A percentile compares a stretch with the other conserved stretches of the same genome.
phyloP scores from a whole-genome alignment of 1,140 invertebrate genomes.

The Coelopa frigida region DNA sequence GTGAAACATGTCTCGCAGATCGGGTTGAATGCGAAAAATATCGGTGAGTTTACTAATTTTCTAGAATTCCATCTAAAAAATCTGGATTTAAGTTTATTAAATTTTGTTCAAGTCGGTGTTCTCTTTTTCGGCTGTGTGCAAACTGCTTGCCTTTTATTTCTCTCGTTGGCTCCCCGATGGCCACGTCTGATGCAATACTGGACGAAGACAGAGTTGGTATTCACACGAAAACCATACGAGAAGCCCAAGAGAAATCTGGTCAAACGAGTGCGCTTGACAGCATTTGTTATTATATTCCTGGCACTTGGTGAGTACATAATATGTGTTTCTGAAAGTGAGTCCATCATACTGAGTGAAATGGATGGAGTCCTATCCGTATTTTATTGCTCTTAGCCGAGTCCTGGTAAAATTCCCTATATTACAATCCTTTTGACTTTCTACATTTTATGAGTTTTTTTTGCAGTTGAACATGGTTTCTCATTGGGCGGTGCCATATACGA shows the following conservation, averaged over 20 bases:
- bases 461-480: constrained; percentile 31
- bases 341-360: too few relatives aligned
- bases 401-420: too few relatives aligned
- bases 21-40: constrained; percentile 35
- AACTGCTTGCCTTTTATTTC: constrained; percentile 22
- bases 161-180: constrained; percentile 27
- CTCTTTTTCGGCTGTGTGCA: constrained; percentile 27
- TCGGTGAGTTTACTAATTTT: constrained; percentile 19
- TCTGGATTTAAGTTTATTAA: too few relatives aligned
- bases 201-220: constrained; percentile 28
- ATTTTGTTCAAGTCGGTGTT: too few relatives aligned
- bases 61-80: background rate
- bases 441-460: too few relatives aligned
- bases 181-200: constrained; percentile 28
- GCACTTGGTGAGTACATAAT: constrained; percentile 22
- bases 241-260: constrained; percentile 18
- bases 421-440: too few relatives aligned
- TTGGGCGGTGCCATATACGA: constrained; percentile 18
- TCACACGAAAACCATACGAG: constrained; percentile 28
- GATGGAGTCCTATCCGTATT: too few relatives aligned
- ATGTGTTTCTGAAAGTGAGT: too few relatives aligned
- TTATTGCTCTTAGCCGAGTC: too few relatives aligned
- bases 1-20: constrained; percentile 22
- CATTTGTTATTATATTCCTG: constrained; percentile 23
- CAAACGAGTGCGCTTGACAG: constrained; percentile 25